Conservation (phyloP, 2,113 vertebrate species). For the Galemys pyrenaicus region DNA sequence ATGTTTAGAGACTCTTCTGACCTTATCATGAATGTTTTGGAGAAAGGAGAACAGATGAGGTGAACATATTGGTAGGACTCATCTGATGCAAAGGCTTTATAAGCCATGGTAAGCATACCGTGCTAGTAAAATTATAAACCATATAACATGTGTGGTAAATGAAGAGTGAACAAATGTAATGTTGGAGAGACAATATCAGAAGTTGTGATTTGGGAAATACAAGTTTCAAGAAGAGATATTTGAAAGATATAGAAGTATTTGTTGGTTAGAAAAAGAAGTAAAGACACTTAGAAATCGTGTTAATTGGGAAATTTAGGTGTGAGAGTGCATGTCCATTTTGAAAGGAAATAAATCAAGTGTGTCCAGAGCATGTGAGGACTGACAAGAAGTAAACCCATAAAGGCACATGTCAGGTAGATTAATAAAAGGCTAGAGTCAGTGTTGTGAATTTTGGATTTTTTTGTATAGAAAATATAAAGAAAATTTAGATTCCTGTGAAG, state of each 20-base stretch:
- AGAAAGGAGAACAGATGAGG: background rate
- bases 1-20: background rate
- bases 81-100: background rate
- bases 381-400: background rate
- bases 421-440: background rate
- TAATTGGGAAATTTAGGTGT: background rate
- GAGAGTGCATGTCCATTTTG: background rate
- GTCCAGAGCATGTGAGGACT: background rate
- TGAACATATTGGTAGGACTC: background rate
- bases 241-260: background rate
- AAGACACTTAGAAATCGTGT: background rate
- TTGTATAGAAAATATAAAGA: background rate
- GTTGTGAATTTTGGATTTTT: background rate
- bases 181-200: background rate
- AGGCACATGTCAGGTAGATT: background rate
- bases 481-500: background rate
- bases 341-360: background rate
- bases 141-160: background rate
- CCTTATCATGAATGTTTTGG: background rate
- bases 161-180: background rate
- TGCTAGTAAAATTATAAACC: background rate
- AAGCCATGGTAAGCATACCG: background rate
- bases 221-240: background rate
- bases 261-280: background rate
- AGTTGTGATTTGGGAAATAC: background rate